Evolutionary conservation across 1,140 invertebrate genomes (phyloP), one percentile per base, ranked within the genome.

Genomic region (Trachymyrmex septentrionalis): DNA sequence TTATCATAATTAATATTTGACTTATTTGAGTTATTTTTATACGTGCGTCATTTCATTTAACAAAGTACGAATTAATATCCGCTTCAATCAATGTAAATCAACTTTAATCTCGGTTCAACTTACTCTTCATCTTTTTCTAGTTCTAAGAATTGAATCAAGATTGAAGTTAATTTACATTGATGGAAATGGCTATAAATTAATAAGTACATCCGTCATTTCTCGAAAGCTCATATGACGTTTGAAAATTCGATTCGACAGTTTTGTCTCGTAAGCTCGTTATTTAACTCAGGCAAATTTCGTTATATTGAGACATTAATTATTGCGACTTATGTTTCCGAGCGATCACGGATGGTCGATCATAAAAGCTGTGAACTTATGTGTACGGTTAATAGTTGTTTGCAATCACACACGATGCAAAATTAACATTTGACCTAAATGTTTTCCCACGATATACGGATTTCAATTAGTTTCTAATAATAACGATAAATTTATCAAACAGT

Each of bases 361-460:
- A 30, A 81, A 71, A 71, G 34, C n/a, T 72, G 67, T 44, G 16
- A 75, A 30, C 38, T 84, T 82, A 24, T 53, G 7, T 57, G 48
- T 27, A 67, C 6, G 50, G 64, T 34, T 73, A 82, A 72, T 59
- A 19, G 24, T 30, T 75, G 67, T 82, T 73, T 75, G 21, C 66
- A 27, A n/a, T 75, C 55, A 27, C n/a, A 55, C 34, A 21, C 67
- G 38, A 6, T 38, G 21, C 30, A 21, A n/a, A 30, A 27, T 80
- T 81, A 80, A 80, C n/a, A 27, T 55, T 57, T 71, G 57, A 59
- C 34, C 78, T 24, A 59, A 53, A 44, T 81, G n/a, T 61, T 82
- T 82, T 82, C 16, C 3, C 1, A 21, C 21, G 12, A 7, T 14
- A n/a, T 38, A n/a, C 7, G 3, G 10, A 82, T 59, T 61, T 50